phyloP scores from a whole-genome alignment of 2,113 vertebrate genomes.

The Glareola pratincola region DNA sequence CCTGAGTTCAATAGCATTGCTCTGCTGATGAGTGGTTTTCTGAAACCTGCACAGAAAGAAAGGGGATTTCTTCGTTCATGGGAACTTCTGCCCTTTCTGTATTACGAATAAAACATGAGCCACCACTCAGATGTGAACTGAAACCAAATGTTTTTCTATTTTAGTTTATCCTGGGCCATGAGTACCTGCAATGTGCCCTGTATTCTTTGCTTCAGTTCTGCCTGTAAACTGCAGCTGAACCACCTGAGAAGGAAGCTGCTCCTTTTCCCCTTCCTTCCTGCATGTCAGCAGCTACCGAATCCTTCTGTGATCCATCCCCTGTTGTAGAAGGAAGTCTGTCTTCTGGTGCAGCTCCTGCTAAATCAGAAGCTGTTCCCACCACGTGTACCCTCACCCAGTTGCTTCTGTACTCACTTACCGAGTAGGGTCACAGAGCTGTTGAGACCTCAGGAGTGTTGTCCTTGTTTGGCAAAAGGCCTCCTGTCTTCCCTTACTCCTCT shows the following conservation, averaged over 20 bases:
- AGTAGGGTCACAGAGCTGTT: not conserved
- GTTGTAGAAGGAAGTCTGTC: not conserved
- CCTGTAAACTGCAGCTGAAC: not conserved
- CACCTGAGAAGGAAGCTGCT: not conserved
- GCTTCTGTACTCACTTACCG: not conserved
- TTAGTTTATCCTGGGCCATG: not conserved
- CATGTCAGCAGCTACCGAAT: not conserved
- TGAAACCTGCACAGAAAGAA: not conserved
- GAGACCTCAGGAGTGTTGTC: not conserved
- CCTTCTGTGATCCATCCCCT: not conserved
- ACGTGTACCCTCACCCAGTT: not conserved
- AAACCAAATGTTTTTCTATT: slow-evolving; percentile 25
- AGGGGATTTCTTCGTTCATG: not conserved
- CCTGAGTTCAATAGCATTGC: not conserved
- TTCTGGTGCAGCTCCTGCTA: not conserved
- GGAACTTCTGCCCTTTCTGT: slow-evolving; percentile 11
- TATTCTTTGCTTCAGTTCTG: not conserved
- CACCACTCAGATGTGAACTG: not conserved
- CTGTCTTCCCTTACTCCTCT: not conserved
- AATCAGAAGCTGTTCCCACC: not conserved
- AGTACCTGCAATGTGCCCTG: not conserved
- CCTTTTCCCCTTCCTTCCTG: not conserved
- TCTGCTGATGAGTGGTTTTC: not conserved
- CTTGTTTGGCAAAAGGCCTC: not conserved
- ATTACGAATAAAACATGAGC: slow-evolving; percentile 1